These are phyloP conservation scores for Globia sparganii DNA, from an alignment of 2,888 invertebrate genomes.

Conservation along the genomic window DNA sequence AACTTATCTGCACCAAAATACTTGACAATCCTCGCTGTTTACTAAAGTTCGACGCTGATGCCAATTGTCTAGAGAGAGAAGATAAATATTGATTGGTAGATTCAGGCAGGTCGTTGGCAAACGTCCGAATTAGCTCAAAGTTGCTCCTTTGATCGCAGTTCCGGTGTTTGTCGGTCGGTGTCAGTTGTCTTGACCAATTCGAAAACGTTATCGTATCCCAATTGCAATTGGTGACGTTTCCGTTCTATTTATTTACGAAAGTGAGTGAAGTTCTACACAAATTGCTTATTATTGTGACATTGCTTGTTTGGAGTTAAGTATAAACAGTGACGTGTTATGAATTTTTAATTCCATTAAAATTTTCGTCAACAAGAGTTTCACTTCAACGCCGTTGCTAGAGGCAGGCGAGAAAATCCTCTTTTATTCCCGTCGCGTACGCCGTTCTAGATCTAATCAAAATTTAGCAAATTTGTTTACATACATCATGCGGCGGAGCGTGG, in stretches of 20 bases:
- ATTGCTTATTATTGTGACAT: background rate
- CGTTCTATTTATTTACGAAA: conserved; percentile 42
- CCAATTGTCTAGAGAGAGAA: conserved; percentile 63
- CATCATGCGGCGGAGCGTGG: conserved; percentile 73
- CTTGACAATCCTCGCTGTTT: conserved; percentile 20
- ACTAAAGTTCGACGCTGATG: conserved; percentile 42
- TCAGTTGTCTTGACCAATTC: conserved; percentile 63
- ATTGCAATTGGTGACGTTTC: conserved; percentile 60
- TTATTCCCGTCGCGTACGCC: conserved; percentile 81
- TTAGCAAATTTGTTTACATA: conserved; percentile 88
- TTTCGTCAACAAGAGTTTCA: conserved; percentile 29
- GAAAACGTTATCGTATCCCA: conserved; percentile 62
- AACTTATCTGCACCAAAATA: conserved; percentile 23
- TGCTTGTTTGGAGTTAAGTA: conserved; percentile 9
- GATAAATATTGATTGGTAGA: conserved; percentile 82
- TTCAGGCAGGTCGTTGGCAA: conserved; percentile 74
- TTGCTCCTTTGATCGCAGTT: conserved; percentile 79
- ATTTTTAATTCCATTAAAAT: conserved; percentile 35
- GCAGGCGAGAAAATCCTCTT: conserved; percentile 58
- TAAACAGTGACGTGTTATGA: conserved; percentile 1
- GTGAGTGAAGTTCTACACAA: background rate
- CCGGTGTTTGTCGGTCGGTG: conserved; percentile 65
- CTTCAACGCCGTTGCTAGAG: conserved; percentile 28
- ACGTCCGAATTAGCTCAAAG: conserved; percentile 82
- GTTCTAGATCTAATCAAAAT: conserved; percentile 87